phyloP scores from a whole-genome alignment of 2,113 vertebrate genomes.

The Philantomba maxwellii region DNA sequence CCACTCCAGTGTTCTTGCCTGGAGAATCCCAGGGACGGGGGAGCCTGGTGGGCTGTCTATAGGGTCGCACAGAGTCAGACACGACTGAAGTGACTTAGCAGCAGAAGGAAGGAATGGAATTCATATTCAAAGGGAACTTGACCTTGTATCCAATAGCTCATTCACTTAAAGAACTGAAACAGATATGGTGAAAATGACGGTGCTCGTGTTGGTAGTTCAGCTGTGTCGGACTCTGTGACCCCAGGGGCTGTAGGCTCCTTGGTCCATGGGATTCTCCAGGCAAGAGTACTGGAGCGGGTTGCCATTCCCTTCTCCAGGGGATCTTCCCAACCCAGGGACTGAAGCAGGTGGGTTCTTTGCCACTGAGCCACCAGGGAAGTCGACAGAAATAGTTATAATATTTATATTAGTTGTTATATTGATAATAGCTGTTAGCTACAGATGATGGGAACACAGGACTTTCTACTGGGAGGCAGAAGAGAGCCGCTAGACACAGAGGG shows the following conservation, averaged over 20 bases:
- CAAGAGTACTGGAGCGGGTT: neutral
- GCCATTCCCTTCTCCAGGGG: neutral
- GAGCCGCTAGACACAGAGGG: neutral
- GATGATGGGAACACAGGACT: neutral
- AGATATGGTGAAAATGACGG: fast-evolving
- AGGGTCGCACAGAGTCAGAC: too few species aligned
- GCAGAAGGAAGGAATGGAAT: neutral
- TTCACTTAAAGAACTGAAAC: neutral
- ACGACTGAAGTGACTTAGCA: too few species aligned
- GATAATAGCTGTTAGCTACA: neutral
- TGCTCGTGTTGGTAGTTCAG: fast-evolving
- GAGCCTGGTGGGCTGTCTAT: too few species aligned
- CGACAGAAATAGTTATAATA: neutral
- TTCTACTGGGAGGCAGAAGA: neutral
- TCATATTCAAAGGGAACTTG: neutral
- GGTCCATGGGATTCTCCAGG: neutral
- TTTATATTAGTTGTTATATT: neutral
- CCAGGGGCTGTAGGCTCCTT: neutral
- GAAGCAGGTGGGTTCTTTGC: neutral
- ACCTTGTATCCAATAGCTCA: neutral
- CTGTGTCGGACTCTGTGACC: neutral
- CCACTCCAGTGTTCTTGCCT: too few species aligned
- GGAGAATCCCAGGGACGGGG: too few species aligned
- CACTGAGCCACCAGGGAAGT: neutral
- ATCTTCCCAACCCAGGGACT: neutral